Base-by-base conservation (phyloP, 2,113 vertebrate genomes). In the Ailuropoda melanoleuca region DNA sequence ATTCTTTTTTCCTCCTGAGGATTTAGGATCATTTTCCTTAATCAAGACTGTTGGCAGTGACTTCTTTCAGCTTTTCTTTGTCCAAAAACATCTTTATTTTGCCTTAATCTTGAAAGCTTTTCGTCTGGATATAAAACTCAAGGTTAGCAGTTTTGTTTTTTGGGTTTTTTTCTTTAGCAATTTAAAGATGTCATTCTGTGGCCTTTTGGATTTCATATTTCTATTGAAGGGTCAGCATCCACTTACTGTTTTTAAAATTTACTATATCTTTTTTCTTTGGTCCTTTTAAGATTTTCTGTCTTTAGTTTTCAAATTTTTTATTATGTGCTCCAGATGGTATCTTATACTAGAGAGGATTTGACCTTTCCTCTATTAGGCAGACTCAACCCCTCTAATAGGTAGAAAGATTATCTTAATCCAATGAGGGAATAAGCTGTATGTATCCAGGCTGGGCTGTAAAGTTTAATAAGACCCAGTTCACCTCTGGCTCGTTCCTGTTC, bases 281-380 rank as follows among this genome's bases (percentile, higher is more conserved):
- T 77, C 80, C 84, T 60, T 82, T 58, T 95, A 66, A 58, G 21
- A 92, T 53, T 64, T 92, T 64, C 23, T 74, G 24, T 68, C 15
- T 90, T 93, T 78, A 87, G 31, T 84, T 93, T 93, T 96, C n/a
- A 95, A 88, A 80, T 17, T 92, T 90, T 74, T 87, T 91, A 93
- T n/a, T 37, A 78, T 80, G 64, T 91, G 19, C 5, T 50, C 19
- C 92, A 72, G 48, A 60, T 62, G 14, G 46, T n/a, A 55, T 56
- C 12, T 75, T 93, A n/a, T 77, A 43, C 19, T 82, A 62, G 15
- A n/a, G 87, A 66, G 37, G n/a, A 31, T 88, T 15, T 88, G 66
- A 70, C 18, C 37, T 91, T 93, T 83, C 7, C 43, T 60, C 62
- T 91, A 4, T 64, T 77, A 77, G 96, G 50, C 24, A 74, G 77